A percentile compares a stretch with the other conserved stretches of the same genome.
Evolutionary conservation across 2,113 vertebrate genomes (phyloP).

Genomic region (Pitta sordida): DNA sequence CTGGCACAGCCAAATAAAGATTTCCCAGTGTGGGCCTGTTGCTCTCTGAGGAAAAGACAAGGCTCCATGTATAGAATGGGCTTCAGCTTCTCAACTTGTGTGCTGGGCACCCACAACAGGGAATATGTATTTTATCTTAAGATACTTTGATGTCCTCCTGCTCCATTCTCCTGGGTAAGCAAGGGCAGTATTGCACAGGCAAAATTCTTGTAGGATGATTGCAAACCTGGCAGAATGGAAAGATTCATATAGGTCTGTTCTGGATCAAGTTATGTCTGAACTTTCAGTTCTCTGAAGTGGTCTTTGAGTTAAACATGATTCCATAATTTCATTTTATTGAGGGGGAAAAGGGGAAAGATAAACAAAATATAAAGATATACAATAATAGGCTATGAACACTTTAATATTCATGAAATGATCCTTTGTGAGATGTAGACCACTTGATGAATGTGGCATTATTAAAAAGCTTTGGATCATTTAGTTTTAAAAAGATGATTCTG

Average conservation of each 20-base stretch:
- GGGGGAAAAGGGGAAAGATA: not conserved
- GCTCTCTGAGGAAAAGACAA: not conserved
- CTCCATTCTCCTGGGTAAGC: not conserved
- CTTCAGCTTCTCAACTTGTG: not conserved
- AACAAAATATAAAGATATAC: not conserved
- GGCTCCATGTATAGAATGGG: not conserved
- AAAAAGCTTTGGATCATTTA: constrained; percentile 56
- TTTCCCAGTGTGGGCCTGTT: not conserved
- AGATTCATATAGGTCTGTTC: not conserved
- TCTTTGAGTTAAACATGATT: not conserved
- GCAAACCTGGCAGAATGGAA: not conserved
- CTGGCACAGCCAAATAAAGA: not conserved
- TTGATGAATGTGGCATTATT: constrained; percentile 53
- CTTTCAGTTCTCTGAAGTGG: not conserved
- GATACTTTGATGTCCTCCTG: not conserved
- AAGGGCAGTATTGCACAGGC: not conserved
- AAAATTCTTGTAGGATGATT: not conserved
- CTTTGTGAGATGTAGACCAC: not conserved
- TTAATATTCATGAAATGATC: constrained; percentile 16
- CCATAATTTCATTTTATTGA: not conserved
- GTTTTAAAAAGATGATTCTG: not conserved
- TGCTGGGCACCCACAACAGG: not conserved
- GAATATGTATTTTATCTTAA: not conserved
- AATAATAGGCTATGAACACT: not conserved
- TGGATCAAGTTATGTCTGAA: not conserved